A percentile compares a stretch with the other conserved stretches of the same genome.
These are phyloP conservation scores for Drosophila yooni DNA, from an alignment of 2,888 invertebrate species.

Conservation along the genomic window DNA sequence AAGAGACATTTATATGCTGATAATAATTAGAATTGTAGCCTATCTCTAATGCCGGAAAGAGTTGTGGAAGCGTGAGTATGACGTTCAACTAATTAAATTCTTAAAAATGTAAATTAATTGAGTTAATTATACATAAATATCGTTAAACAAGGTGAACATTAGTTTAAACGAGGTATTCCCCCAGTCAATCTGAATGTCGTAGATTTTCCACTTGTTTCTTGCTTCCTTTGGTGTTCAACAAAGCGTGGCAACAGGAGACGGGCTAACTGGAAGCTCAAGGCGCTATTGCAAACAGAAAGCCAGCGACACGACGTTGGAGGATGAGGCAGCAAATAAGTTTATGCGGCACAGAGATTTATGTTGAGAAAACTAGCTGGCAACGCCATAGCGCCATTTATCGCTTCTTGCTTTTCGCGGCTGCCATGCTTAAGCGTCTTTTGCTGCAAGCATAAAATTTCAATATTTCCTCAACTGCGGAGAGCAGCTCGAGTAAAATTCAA, in stretches of 20 bases:
- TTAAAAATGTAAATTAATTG: background rate
- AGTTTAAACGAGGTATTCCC: background rate
- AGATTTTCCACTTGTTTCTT: background rate
- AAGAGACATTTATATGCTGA: background rate
- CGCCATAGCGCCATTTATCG: constrained; percentile 28
- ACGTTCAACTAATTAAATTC: background rate
- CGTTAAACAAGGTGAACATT: background rate
- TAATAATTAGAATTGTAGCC: background rate
- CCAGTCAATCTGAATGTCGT: background rate
- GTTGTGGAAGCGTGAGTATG: background rate
- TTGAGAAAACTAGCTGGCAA: constrained; percentile 62
- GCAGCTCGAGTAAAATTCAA: constrained; percentile 56
- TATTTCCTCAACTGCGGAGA: constrained; percentile 65
- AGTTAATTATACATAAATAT: background rate
- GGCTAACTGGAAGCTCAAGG: constrained; percentile 4
- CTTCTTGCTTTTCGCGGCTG: background rate
- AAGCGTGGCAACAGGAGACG: constrained; percentile 31
- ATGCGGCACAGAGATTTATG: constrained; percentile 71
- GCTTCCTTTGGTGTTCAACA: constrained; percentile 19
- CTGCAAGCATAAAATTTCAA: constrained; percentile 71
- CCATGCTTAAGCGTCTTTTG: background rate
- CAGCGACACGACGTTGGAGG: background rate
- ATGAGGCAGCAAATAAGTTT: constrained; percentile 49
- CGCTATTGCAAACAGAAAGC: background rate
- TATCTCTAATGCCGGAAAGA: background rate